These are phyloP conservation scores for Drosophila maculinotata DNA, from an alignment of 2,888 invertebrate genomes.

Conservation along the genomic window DNA sequence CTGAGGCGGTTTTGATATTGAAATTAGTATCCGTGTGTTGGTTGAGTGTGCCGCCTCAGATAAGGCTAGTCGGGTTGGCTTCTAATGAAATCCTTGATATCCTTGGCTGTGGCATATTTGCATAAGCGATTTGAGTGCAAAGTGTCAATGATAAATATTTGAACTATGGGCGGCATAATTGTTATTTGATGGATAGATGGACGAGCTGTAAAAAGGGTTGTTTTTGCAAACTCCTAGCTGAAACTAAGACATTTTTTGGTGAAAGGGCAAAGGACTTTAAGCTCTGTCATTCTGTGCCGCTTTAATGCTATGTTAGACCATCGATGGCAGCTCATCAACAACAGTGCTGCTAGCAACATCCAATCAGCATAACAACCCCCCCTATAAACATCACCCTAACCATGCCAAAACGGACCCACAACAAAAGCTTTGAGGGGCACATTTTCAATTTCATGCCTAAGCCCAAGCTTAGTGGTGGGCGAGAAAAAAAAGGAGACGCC, in stretches of 20 bases:
- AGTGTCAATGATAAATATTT: conserved; percentile 66
- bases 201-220: conserved; percentile 15
- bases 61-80: conserved; percentile 52
- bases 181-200: conserved; percentile 46
- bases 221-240: too few species aligned
- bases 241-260: conserved; percentile 6
- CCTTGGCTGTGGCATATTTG: conserved; percentile 52
- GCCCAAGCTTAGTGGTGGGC: conserved; percentile 54
- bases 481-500: background rate
- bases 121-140: conserved; percentile 61
- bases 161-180: conserved; percentile 54
- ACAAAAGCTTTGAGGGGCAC: conserved; percentile 34
- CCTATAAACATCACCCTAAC: background rate
- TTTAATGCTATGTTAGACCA: conserved; percentile 13
- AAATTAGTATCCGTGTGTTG: conserved; percentile 73
- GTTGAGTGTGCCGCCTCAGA: conserved; percentile 32
- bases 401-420: background rate
- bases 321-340: conserved; percentile 38
- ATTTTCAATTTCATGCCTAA: conserved; percentile 71
- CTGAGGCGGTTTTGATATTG: conserved; percentile 65
- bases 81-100: conserved; percentile 47
- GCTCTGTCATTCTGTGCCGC: conserved; percentile 3
- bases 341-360: conserved; percentile 37
- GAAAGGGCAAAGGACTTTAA: conserved; percentile 2
- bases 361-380: conserved; percentile 52